Evolutionary conservation across 1,140 invertebrate genomes (phyloP), one percentile per base, ranked within the genome.

Genomic region (Tetramorium parvispinum): DNA sequence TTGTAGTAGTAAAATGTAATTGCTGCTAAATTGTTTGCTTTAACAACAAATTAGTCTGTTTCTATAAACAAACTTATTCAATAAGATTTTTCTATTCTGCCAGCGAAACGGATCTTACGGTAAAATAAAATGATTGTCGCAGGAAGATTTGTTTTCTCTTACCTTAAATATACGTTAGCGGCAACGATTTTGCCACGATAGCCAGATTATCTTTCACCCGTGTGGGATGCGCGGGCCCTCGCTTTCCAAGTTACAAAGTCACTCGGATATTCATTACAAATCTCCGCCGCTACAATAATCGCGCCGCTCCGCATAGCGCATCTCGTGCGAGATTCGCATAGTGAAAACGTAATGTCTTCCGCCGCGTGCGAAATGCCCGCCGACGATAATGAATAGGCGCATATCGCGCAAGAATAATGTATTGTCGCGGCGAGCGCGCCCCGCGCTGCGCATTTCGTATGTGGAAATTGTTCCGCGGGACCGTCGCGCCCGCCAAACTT

Each of bases 331-430:
- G 68, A 40, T 37, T 71, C 65, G 66, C 66, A 37, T 43, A 55
- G 79, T 46, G 79, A 59, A 83, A 83, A 75, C 68, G 65, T 70
- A 55, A 81, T 57, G 21, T 71, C 78, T 70, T 81, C 21, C 78
- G 53, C n/a, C 57, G 68, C 68, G 65, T 68, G 68, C 18, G 68
- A 83, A 83, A 75, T 21, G 40, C 27, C 16, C n/a, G 53, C 40
- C n/a, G 79, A 83, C 53, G 68, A 83, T 75, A 75, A 83, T 73
- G 79, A 83, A 83, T 83, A 73, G 53, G 24, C 18, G 53, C 16
- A 4, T 32, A 59, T 59, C 51, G 37, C 78, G 65, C 66, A 71
- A 57, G 65, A 82, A 82, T 71, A 82, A 82, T 57, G 24, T 57
- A 46, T 82, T 43, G 37, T 32, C 18, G 32, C 63, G 8, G 68